Evolutionary conservation across 2,888 invertebrate species (phyloP), one percentile per base, ranked within the genome.

Genomic region (Girardia tigrina): DNA sequence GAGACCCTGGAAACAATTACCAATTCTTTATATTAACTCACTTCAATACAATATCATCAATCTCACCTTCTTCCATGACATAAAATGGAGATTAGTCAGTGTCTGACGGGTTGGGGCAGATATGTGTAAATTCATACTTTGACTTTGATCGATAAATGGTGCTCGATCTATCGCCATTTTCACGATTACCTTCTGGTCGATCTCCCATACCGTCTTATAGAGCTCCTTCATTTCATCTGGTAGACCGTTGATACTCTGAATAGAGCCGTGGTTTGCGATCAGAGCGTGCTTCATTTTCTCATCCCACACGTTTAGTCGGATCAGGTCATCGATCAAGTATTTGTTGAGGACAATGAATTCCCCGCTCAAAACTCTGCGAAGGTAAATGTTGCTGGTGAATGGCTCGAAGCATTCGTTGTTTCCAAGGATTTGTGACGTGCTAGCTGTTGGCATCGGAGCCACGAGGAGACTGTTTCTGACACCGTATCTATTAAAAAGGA

Each of bases 361-460:
- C 0, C 97, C 97, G 1, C 94, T 94, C 2, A 95, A 86, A 0
- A 98, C 97, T 73, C 94, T 87, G 36, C 97, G 87, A 26, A 90
- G 90, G 84, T 97, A 98, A 80, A 98, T 92, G 82, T 98, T 98
- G 36, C 92, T 94, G 0, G 95, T 97, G 84, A 95, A 98, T 0
- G 98, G 92, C 85, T 98, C 98, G 81, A 95, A 90, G 0, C 94
- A 92, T 84, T 98, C 97, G 83, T 97, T 98, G 83, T 98, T 99
- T 23, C 98, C 98, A 70, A 98, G 88, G 81, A 99, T 99, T 86
- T 98, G 97, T 0, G 98, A 97, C 0, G 97, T 98, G 0, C 95
- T 94, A 8, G 97, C 95, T 2, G 97, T 98, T 0, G 97, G 97
- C 97, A 98, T 98, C 0, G 95, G 95, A 0, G 97, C 95, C 78